Conservation (phyloP, 2,888 invertebrate genomes). For the Argyresthia albistria region DNA sequence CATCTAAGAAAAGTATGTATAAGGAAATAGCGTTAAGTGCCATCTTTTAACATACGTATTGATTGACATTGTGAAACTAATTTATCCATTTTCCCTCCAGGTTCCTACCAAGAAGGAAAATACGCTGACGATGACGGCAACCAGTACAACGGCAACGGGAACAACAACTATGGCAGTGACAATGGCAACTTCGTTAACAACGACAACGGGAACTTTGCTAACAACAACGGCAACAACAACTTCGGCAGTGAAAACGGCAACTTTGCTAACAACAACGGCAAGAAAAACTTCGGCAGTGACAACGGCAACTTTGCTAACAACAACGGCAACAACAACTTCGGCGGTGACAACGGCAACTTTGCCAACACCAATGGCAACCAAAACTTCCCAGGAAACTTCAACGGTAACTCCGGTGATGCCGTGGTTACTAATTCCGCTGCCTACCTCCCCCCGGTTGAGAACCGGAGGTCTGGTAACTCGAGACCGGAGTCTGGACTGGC, state of each 20-base stretch:
- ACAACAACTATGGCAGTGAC: background rate
- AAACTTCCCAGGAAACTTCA: conserved; percentile 4
- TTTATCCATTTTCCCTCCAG: conserved; percentile 20
- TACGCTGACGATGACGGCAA: conserved; percentile 21
- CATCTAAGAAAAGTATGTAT: too few species aligned
- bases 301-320: conserved; percentile 4
- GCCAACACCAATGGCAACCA: conserved; percentile 13
- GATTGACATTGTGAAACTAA: background rate
- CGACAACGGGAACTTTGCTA: background rate
- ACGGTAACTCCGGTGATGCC: conserved; percentile 8
- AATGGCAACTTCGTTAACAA: too few species aligned
- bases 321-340: conserved; percentile 10
- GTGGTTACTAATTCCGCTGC: background rate
- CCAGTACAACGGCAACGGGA: conserved; percentile 11
- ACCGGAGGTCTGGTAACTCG: background rate
- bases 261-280: background rate
- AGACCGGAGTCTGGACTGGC: background rate
- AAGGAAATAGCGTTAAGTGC: too few species aligned
- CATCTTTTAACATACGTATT: too few species aligned
- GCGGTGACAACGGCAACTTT: conserved; percentile 11
- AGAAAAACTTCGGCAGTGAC: background rate
- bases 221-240: background rate
- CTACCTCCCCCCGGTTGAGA: background rate
- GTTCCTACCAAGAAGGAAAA: conserved; percentile 49
- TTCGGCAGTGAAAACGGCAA: background rate